Evolutionary conservation across 2,888 invertebrate genomes (phyloP), one percentile per base, ranked within the genome.

Genomic region (Melinopterus prodromus): DNA sequence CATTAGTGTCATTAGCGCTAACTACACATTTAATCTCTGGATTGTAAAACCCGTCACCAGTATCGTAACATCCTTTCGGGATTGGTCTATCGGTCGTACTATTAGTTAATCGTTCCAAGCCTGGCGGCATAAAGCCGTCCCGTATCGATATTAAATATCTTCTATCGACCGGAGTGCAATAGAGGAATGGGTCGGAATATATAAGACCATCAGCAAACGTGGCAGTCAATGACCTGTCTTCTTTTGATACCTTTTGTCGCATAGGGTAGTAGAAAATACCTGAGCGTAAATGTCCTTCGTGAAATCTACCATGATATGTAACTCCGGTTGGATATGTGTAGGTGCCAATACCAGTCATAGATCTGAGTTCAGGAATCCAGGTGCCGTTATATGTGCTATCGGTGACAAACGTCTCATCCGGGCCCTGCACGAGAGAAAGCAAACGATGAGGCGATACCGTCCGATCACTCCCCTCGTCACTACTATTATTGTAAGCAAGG

Each of bases 11-110:
- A 9, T 87, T 85, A 35, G 89, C 87, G 38, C 89, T 90, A 81
- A 88, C 89, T 5, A 92, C 85, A 78, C 86, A 87, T 80, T 86
- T 86, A 0, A 90, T 91, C 26, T 87, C 85, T 0, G 92, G 91
- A 83, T 93, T 90, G 85, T 91, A 95, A 85, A 95, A 93, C 0
- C 96, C 96, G 85, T 95, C 94, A 0, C 93, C 95, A 0, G 92
- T 91, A 84, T 96, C 96, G 85, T 93, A 96, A 84, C 91, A 92
- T 0, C 92, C 92, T 0, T 88, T 85, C 0, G 94, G 94, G 69
- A 96, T 91, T 0, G 87, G 84, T 36, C 92, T 89, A 0, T 93
- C 89, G 0, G 93, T 92, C 83, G 92, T 91, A 0, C 89, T 88
- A 7, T 93, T 92, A 0, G 95, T 94, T 77, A 93, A 85, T 83